A percentile compares a stretch with the other conserved stretches of the same genome.
Evolutionary conservation across 1,140 invertebrate species (phyloP).

Genomic region (Ganaspis sp.): DNA sequence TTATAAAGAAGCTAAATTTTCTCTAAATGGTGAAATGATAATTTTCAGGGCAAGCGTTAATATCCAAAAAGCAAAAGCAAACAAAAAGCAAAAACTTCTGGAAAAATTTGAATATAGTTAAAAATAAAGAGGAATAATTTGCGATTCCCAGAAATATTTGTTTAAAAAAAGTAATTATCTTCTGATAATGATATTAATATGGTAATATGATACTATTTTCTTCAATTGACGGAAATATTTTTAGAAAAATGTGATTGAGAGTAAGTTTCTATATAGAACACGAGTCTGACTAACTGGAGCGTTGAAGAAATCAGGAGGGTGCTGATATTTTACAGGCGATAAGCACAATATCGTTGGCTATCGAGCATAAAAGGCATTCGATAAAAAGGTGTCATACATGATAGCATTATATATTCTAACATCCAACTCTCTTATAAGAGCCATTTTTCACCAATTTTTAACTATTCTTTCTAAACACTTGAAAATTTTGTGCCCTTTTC

Average conservation of each 20-base stretch:
- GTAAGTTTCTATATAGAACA: conserved; percentile 17
- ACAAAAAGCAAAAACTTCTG: no score
- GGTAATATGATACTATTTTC: background rate
- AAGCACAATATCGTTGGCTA: conserved; percentile 20
- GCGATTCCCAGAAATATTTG: no score
- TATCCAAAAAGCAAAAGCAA: no score
- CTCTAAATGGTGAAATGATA: no score
- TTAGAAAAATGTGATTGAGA: conserved; percentile 1
- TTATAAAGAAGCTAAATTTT: no score
- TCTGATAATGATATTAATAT: no score
- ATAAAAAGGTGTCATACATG: background rate
- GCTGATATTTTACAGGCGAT: conserved; percentile 28
- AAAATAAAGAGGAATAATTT: no score
- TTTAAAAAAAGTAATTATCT: no score
- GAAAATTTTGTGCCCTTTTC: no score
- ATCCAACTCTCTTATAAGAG: background rate
- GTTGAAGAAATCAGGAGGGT: conserved; percentile 20
- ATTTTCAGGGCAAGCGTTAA: no score
- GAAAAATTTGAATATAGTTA: no score
- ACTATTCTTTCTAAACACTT: no score
- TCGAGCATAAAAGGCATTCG: conserved; percentile 18
- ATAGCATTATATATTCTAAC: background rate
- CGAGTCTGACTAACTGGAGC: conserved; percentile 12
- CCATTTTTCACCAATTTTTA: background rate
- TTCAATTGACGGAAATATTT: background rate